Conservation (phyloP, 2,113 vertebrate genomes). For the Hippoglossus stenolepis region DNA sequence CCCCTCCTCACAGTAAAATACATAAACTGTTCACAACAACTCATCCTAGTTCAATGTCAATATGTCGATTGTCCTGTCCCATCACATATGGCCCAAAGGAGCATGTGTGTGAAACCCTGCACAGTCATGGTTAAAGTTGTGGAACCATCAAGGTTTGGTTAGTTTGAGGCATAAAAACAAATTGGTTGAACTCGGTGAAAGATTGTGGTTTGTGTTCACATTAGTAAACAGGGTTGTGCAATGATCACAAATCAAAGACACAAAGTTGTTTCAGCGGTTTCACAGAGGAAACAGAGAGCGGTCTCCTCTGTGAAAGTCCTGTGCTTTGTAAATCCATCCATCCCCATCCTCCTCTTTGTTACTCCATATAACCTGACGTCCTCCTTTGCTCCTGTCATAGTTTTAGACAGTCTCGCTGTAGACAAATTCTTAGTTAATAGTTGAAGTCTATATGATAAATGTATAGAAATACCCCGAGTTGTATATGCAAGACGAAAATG, state of each 20-base stretch:
- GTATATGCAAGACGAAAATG: no score
- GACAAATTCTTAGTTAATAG: no score
- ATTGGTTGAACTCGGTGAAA: neutral
- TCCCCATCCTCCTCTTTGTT: neutral
- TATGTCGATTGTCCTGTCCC: neutral
- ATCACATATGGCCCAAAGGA: neutral
- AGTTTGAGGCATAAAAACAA: neutral
- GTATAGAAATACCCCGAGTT: no score
- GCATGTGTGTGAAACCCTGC: neutral
- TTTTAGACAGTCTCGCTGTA: no score
- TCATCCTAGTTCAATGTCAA: no score
- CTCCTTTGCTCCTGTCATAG: neutral
- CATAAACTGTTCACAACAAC: neutral
- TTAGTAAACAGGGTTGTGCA: neutral
- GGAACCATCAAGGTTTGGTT: neutral
- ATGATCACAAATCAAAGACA: neutral
- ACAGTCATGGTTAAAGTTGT: neutral
- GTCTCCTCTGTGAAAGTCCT: neutral
- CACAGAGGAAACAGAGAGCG: neutral
- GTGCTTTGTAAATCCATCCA: neutral
- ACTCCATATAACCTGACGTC: neutral
- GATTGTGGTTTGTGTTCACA: neutral
- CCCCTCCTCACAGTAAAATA: neutral
- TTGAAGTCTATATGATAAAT: neutral
- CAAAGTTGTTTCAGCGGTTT: neutral